Evolutionary conservation across 2,797 vertebrate species (phyloP).

Genomic region (Hydrocynus forskahlii): DNA sequence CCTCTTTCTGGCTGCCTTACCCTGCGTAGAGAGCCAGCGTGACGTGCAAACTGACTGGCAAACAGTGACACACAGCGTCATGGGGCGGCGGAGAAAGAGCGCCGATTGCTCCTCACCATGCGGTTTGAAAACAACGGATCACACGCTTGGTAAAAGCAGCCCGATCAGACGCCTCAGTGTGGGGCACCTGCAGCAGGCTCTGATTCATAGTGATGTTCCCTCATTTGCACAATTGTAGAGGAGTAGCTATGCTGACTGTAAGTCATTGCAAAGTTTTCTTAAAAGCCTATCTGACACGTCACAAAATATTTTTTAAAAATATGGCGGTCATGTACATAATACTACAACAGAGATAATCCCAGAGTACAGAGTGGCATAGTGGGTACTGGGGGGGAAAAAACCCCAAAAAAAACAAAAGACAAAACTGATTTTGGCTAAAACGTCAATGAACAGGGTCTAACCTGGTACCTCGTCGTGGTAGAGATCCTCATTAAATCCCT

Average conservation of each 20-base stretch:
- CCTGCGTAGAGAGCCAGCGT: not conserved
- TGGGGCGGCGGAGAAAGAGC: not conserved
- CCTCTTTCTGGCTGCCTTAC: not conserved
- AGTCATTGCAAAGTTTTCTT: not conserved
- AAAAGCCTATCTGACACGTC: not conserved
- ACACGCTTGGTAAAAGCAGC: not conserved
- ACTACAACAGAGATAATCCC: not conserved
- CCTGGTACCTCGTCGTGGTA: not conserved
- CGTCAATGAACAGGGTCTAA: not conserved
- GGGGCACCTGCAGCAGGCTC: not conserved
- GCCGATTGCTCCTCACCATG: constrained; percentile 18
- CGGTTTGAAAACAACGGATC: constrained; percentile 13
- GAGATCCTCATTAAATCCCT: not conserved
- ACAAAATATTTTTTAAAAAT: not conserved
- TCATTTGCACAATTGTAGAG: not conserved
- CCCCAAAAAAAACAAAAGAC: no score
- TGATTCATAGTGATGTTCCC: not conserved
- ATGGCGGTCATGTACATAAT: not conserved
- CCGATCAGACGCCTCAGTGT: not conserved
- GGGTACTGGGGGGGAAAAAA: no score
- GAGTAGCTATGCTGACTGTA: not conserved
- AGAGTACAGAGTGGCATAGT: not conserved
- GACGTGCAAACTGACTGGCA: not conserved
- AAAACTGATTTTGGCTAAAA: not conserved
- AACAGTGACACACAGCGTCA: no score